Evolutionary conservation across 1,140 invertebrate genomes (phyloP), one percentile per base, ranked within the genome.

Genomic region (Rhopalosiphum padi): DNA sequence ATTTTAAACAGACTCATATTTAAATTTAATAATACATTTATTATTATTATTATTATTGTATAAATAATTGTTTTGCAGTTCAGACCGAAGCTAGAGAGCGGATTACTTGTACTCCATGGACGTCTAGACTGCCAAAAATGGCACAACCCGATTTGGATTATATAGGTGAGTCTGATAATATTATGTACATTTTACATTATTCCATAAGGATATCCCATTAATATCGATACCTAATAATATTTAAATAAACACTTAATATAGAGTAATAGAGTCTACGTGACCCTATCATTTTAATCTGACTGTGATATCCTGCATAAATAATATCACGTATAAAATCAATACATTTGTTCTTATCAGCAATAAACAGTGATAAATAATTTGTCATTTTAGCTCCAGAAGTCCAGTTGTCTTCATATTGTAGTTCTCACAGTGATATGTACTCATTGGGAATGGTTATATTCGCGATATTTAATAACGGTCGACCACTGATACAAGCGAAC

Each of bases 71-170:
- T 43, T 51, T 92, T 83, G 46, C 46, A 93, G 94, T 94, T 93
- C 90, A 91, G 43, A 89, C 85, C 18, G 94, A 92, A 8, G 85
- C 90, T 30, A 94, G 82, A 83, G 93, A 94, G 85, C 77, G 89
- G 94, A 96, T 98, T 94, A 95, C 96, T 92, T 97, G 97, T 94
- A 96, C 97, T 94, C 97, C 97, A 15, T 99, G 98, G 98, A 98
- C 98, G 51, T 97, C 97, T 53, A 97, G 98, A 94, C 95, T 98
- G 43, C 97, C 98, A 0, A 99, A 99, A 96, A 97, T 99, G 96
- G 97, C 97, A 22, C 98, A 99, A 95, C 98, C 98, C 1, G 98
- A 98, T 96, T 96, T 99, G 87, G 98, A 99, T 95, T 99, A 97
- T 94, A 97, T 97, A 94, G 97, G 98, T 98, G 96, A 96, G 96